Evolutionary conservation across 2,113 vertebrate species (phyloP).

Genomic region (Procapra przewalskii): DNA sequence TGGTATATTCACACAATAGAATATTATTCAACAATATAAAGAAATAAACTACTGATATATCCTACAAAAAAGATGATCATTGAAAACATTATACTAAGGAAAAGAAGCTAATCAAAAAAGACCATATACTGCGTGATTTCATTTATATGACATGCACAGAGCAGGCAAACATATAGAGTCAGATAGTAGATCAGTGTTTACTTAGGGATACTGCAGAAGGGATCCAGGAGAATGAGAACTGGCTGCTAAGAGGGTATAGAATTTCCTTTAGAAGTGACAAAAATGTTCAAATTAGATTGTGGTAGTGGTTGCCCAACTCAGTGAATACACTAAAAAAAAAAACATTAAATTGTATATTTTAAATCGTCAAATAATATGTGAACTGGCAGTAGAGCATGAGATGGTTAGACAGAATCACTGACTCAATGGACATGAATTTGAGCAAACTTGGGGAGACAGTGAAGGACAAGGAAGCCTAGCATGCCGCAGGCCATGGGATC

Average conservation of each 20-base stretch:
- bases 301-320: not conserved
- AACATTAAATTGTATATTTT: not conserved
- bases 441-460: not conserved
- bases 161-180: not conserved
- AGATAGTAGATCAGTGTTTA: not conserved
- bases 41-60: not conserved
- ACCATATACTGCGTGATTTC: not conserved
- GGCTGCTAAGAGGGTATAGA: not conserved
- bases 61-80: not conserved
- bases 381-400: not conserved
- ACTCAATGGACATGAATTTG: not conserved
- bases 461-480: not conserved
- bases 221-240: not conserved
- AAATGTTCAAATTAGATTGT: not conserved
- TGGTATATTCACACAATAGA: not conserved
- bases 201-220: not conserved
- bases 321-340: not conserved
- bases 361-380: not conserved
- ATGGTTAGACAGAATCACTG: not conserved
- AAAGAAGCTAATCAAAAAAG: not conserved
- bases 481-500: not conserved
- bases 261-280: not conserved
- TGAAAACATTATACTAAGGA: not conserved
- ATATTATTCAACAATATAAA: not conserved
- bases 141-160: not conserved